Evolutionary conservation across 2,888 invertebrate species (phyloP).

Genomic region (Candidula unifasciata): DNA sequence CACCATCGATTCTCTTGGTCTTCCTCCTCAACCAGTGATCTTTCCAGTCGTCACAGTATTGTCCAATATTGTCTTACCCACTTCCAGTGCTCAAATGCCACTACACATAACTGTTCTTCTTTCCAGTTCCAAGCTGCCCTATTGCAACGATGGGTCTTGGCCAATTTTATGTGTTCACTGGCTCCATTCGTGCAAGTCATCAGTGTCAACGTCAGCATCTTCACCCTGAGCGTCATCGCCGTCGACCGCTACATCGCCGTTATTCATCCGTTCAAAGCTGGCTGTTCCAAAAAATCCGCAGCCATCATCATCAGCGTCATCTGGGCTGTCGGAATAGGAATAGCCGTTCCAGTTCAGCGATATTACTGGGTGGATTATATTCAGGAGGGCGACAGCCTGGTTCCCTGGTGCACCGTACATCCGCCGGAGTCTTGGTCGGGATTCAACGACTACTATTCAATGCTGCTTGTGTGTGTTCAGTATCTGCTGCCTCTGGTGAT

Average conservation of each 20-base stretch:
- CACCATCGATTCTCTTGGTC: no score
- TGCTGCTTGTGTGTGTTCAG: constrained; percentile 78
- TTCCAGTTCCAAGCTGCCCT: constrained; percentile 88
- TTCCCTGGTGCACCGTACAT: constrained; percentile 36
- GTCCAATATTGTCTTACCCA: no score
- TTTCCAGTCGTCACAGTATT: no score
- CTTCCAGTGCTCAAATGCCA: no score
- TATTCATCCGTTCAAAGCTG: constrained; percentile 81
- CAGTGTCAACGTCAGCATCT: constrained; percentile 92
- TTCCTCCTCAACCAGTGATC: no score
- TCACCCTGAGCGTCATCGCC: constrained; percentile 91
- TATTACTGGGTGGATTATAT: constrained; percentile 63
- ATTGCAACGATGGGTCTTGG: constrained; percentile 90
- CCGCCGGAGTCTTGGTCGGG: constrained; percentile 25
- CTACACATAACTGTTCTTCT: neutral
- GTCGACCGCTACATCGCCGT: constrained; percentile 86
- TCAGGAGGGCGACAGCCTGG: constrained; percentile 7
- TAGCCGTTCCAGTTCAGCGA: constrained; percentile 82
- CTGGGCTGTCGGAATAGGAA: constrained; percentile 84
- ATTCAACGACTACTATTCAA: constrained; percentile 73
- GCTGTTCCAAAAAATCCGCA: constrained; percentile 84
- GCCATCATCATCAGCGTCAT: constrained; percentile 86
- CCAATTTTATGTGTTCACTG: constrained; percentile 91
- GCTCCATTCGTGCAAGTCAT: constrained; percentile 92
- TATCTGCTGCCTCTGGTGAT: constrained; percentile 89